phyloP scores from a whole-genome alignment of 2,888 invertebrate genomes.

The Helobdella robusta region DNA sequence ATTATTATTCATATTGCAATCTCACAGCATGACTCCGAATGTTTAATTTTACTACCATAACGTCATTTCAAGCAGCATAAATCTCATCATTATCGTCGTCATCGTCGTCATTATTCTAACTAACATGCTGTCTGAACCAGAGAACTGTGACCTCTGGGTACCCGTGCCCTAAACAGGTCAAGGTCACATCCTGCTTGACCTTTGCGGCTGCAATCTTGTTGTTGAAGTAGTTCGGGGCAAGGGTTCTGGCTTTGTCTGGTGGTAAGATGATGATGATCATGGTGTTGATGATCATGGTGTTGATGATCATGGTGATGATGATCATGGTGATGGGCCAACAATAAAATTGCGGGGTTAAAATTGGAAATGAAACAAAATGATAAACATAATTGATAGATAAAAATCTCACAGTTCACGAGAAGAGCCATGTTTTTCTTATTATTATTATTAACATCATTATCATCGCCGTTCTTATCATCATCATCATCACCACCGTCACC shows the following conservation, averaged over 20 bases:
- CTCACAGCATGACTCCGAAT: neutral
- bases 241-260: too few relatives aligned
- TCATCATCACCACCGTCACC: neutral
- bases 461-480: neutral
- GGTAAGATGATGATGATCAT: neutral
- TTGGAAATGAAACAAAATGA: neutral
- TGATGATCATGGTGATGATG: neutral
- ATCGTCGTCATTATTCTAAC: conserved; percentile 7
- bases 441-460: too few relatives aligned
- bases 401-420: neutral
- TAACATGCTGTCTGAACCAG: too few relatives aligned
- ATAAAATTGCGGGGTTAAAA: conserved; percentile 40
- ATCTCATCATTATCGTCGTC: neutral
- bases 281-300: neutral
- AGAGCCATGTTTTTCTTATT: too few relatives aligned
- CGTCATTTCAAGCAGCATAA: neutral
- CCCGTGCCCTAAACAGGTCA: too few relatives aligned
- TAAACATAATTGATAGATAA: conserved; percentile 1
- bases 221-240: too few relatives aligned
- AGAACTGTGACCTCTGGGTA: too few relatives aligned
- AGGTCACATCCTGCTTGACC: too few relatives aligned
- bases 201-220: too few relatives aligned
- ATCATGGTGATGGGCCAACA: conserved; percentile 60
- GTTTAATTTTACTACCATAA: neutral
- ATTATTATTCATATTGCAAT: neutral